A percentile compares a stretch with the other conserved stretches of the same genome.
phyloP scores from a whole-genome alignment of 2,797 vertebrate genomes.

The Lepidocolaptes lacrymiger region DNA sequence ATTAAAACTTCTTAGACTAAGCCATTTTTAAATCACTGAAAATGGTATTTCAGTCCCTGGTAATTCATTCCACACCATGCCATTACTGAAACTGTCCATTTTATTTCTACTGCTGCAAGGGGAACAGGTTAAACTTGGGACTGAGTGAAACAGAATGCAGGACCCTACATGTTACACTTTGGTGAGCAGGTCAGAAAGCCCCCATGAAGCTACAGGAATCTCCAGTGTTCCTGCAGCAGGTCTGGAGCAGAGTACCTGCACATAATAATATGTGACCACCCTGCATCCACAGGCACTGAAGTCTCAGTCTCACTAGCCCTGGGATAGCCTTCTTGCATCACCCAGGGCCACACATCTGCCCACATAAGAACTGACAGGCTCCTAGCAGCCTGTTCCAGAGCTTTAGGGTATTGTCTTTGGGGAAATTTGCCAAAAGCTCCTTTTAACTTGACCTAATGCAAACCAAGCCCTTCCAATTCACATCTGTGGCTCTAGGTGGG shows the following conservation, averaged over 20 bases:
- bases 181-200: neutral
- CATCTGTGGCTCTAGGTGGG: neutral
- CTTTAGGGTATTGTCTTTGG: neutral
- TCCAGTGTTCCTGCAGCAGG: neutral
- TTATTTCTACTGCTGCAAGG: neutral
- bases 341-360: neutral
- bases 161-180: rapidly evolving
- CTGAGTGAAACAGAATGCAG: neutral
- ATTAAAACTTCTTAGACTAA: neutral
- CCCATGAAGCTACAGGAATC: rapidly evolving
- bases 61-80: neutral
- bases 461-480: rapidly evolving
- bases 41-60: neutral
- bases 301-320: neutral
- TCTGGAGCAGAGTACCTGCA: neutral
- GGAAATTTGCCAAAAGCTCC: neutral
- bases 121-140: neutral
- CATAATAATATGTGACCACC: neutral
- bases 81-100: neutral
- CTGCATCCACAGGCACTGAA: neutral
- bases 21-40: neutral
- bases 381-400: neutral
- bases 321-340: neutral
- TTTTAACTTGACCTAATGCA: neutral
- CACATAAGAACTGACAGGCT: rapidly evolving